Evolutionary conservation across 2,113 vertebrate species (phyloP), one percentile per base, ranked within the genome.

Genomic region (Osmerus mordax): DNA sequence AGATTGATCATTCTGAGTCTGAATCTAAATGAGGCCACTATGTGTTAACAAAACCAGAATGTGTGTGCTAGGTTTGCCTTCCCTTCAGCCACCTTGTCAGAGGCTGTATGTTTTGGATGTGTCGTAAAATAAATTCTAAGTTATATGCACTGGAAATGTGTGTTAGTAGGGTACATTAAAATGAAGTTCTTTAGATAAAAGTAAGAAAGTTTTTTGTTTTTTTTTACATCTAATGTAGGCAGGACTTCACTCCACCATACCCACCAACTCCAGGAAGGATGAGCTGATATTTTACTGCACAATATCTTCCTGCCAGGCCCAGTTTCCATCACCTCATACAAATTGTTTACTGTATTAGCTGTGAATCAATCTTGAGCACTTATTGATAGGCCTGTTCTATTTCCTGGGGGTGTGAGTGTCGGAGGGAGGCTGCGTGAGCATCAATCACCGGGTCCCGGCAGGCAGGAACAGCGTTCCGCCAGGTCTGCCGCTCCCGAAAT

Each of bases 1-100:
- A 78, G 84, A 91, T 85, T 83, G 87, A 92, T 91, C 83, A 76
- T 65, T 81, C 81, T 7, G 66, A 70, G 81, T 87, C 85, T 84
- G 78, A 80, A 84, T 90, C 55, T 82, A 85, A 88, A 87, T 85
- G 70, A 72, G 84, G 76, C 85, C 74, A 29, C 23, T 60, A 75
- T 53, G 59, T 75, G 7, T 47, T 8, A 47, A 47, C 9, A 47
- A 47, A 47, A 12, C 7, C 41, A 12, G 8, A 47, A 9, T 47
- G 5, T 47, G 41, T 12, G 9, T 47, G 41, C 41, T 2, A 47
- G 9, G 41, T 47, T 36, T 47, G 2, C 41, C 8, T 12, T 47
- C 0, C 78, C 80, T 78, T 23, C 73, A 68, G 0, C 25, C 73
- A 36, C 32, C 32, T 36, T 36, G 32, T 36, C 32, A 36, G 32